Evolutionary conservation across 2,888 invertebrate species (phyloP).

Genomic region (Ferrisia virgata): DNA sequence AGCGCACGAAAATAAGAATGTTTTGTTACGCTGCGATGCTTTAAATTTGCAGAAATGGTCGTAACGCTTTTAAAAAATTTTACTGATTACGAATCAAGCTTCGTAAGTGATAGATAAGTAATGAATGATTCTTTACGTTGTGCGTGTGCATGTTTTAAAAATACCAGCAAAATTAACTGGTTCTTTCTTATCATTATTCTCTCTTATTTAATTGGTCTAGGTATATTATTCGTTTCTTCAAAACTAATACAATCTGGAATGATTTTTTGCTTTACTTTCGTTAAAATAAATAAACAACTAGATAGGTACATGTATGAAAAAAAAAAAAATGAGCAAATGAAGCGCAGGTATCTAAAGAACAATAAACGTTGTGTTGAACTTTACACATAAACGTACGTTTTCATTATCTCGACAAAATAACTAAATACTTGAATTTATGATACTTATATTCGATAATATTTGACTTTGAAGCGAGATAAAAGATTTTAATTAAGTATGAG

Average conservation of each 20-base stretch:
- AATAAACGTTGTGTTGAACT: neutral
- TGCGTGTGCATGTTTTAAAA: too few relatives aligned
- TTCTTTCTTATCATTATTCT: too few relatives aligned
- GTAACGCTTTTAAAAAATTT: neutral
- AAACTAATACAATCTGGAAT: neutral
- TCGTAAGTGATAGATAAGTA: neutral
- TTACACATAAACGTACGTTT: neutral
- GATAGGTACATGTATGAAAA: neutral
- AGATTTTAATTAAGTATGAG: neutral
- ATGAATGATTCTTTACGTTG: too few relatives aligned
- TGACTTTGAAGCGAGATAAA: slow-evolving; percentile 9
- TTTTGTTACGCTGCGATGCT: too few relatives aligned
- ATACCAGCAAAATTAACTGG: too few relatives aligned
- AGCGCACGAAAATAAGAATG: too few relatives aligned
- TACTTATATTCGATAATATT: neutral
- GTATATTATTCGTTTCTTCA: too few relatives aligned
- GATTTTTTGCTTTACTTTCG: neutral
- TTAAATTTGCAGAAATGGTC: neutral
- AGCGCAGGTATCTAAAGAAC: neutral
- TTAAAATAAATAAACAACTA: neutral
- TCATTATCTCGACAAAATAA: neutral
- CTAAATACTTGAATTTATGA: too few relatives aligned
- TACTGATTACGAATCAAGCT: neutral
- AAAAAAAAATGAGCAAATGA: neutral
- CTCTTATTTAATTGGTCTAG: too few relatives aligned